Evolutionary conservation across 2,113 vertebrate species (phyloP).

Genomic region (Labeo rohita): DNA sequence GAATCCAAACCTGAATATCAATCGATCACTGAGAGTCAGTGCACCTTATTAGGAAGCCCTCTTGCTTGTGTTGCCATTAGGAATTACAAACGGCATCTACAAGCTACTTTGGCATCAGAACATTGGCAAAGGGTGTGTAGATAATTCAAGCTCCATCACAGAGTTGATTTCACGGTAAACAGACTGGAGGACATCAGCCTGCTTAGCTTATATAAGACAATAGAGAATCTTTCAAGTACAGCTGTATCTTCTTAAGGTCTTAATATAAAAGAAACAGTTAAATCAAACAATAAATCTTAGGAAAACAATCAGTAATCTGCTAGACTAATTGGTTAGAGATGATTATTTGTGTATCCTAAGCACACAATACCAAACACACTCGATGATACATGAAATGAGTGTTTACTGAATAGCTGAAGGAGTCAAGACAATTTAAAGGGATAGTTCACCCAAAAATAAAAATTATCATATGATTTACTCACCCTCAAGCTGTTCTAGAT

Average conservation of each 20-base stretch:
- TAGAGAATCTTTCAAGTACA: not conserved
- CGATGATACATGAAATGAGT: not conserved
- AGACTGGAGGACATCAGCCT: conserved; percentile 26
- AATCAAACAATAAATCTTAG: not conserved
- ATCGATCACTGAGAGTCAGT: not conserved
- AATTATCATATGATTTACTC: no score
- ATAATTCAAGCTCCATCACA: not conserved
- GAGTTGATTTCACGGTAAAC: conserved; percentile 25
- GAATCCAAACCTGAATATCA: not conserved
- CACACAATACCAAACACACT: not conserved
- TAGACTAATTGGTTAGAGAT: not conserved
- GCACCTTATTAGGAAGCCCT: conserved; percentile 32
- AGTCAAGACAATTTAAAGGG: no score
- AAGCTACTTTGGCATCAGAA: not conserved
- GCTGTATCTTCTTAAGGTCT: not conserved
- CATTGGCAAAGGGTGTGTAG: not conserved
- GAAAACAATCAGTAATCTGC: not conserved
- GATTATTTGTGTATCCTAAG: not conserved
- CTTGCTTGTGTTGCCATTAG: conserved; percentile 17
- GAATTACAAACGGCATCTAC: not conserved
- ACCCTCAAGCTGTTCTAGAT: no score
- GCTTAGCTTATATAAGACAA: not conserved
- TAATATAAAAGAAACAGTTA: not conserved
- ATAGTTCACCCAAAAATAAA: no score
- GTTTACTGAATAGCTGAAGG: not conserved